These are phyloP conservation scores for Bombus ignitus DNA, from an alignment of 1,140 invertebrate genomes.

Conservation along the genomic window DNA sequence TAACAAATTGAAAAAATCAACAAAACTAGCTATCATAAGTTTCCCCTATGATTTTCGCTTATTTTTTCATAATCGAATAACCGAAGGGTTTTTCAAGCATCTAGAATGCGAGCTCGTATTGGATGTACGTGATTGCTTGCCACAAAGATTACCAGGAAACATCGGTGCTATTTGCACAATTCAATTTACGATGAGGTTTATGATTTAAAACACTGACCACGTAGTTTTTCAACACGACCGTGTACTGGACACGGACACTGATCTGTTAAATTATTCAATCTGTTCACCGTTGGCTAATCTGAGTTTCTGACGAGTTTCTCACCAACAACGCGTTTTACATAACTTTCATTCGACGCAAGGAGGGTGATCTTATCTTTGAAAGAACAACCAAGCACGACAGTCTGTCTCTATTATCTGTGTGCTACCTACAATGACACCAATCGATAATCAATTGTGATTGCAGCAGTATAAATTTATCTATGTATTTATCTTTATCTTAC, in stretches of 20 bases:
- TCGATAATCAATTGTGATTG: not conserved
- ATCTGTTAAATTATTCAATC: slow-evolving; percentile 33
- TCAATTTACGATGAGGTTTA: slow-evolving; percentile 24
- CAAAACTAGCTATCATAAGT: not conserved
- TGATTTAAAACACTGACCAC: slow-evolving; percentile 22
- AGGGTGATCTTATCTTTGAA: not conserved
- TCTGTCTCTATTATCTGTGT: not conserved
- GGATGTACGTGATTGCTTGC: not conserved
- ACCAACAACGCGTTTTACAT: slow-evolving; percentile 15
- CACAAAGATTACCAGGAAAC: not conserved
- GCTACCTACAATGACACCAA: not conserved
- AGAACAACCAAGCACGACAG: not conserved
- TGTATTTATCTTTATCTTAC: not conserved
- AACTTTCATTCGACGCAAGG: not conserved
- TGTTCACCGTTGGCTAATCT: not conserved
- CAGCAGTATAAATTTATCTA: not conserved
- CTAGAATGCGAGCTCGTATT: not conserved
- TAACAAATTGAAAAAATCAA: not conserved
- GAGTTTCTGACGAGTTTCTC: slow-evolving; percentile 16
- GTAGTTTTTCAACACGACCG: slow-evolving; percentile 20
- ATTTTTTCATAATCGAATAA: not conserved
- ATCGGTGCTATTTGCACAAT: not conserved
- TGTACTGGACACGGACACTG: not conserved
- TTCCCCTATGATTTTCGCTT: not conserved
- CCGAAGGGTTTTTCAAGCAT: not conserved